Evolutionary conservation across 2,888 invertebrate genomes (phyloP).

Genomic region (Spatulosminthurus flaviceps): DNA sequence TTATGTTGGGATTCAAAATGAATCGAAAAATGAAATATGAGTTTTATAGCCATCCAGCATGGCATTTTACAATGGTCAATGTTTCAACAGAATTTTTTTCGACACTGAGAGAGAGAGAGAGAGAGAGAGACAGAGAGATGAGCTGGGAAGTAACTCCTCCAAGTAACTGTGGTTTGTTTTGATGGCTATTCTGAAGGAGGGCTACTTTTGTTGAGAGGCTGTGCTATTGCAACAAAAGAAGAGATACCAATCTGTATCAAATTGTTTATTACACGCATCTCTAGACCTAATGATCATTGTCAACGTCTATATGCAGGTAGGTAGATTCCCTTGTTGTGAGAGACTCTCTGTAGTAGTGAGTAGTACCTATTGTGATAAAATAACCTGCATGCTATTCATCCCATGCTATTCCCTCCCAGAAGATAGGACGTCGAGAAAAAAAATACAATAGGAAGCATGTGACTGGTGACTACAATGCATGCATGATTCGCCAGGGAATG

Average conservation of each 20-base stretch:
- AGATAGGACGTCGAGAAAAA: too few relatives aligned
- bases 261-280: slow-evolving; percentile 23
- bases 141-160: slow-evolving; percentile 1
- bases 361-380: background rate
- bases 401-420: too few relatives aligned
- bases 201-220: slow-evolving; percentile 19
- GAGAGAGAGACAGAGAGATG: too few relatives aligned
- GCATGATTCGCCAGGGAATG: too few relatives aligned
- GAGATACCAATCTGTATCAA: slow-evolving; percentile 27
- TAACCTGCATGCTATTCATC: background rate
- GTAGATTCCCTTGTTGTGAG: too few relatives aligned
- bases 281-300: slow-evolving; percentile 25
- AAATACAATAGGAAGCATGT: too few relatives aligned
- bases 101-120: too few relatives aligned
- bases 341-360: too few relatives aligned
- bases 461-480: too few relatives aligned
- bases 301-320: slow-evolving; percentile 15
- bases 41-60: slow-evolving; percentile 1
- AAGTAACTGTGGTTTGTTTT: slow-evolving; percentile 25
- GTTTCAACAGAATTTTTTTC: background rate
- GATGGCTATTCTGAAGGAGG: slow-evolving; percentile 18
- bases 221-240: slow-evolving; percentile 23
- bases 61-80: slow-evolving; percentile 8
- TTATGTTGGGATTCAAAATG: slow-evolving; percentile 13
- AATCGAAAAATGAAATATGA: slow-evolving; percentile 18